Conservation (phyloP, 2,113 vertebrate species). For the Nicator chloris region DNA sequence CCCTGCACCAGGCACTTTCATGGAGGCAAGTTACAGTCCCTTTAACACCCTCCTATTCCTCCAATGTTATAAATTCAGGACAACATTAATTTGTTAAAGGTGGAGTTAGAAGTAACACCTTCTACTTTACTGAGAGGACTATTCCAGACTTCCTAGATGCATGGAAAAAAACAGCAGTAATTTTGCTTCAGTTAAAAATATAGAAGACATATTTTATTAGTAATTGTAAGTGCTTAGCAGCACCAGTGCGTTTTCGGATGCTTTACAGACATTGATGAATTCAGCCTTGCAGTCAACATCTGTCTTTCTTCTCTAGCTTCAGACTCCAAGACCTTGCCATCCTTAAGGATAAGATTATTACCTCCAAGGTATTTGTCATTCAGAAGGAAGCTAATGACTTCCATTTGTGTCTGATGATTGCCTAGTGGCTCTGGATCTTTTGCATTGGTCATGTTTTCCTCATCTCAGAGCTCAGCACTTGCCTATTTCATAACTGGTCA, state of each 20-base stretch:
- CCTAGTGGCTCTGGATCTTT: neutral
- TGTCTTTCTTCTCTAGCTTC: neutral
- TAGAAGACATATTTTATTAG: neutral
- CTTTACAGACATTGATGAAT: neutral
- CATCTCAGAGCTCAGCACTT: neutral
- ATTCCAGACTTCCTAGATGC: neutral
- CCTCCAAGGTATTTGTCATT: neutral
- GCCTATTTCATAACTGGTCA: neutral
- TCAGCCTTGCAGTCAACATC: neutral
- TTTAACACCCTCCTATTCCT: neutral
- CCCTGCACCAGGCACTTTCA: neutral
- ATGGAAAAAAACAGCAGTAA: neutral
- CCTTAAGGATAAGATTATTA: neutral
- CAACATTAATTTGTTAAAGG: neutral
- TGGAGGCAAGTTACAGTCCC: neutral
- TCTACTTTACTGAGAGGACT: neutral
- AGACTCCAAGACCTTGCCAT: neutral
- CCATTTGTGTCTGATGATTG: neutral
- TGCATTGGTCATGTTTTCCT: neutral
- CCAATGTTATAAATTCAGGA: neutral
- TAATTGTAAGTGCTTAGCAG: neutral
- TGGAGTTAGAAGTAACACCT: neutral
- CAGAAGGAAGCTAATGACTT: slow-evolving; percentile 23
- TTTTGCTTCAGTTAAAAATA: neutral
- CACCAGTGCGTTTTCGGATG: neutral